Conservation (phyloP, 2,888 invertebrate genomes). For the Dyspetes luteomarginatus region DNA sequence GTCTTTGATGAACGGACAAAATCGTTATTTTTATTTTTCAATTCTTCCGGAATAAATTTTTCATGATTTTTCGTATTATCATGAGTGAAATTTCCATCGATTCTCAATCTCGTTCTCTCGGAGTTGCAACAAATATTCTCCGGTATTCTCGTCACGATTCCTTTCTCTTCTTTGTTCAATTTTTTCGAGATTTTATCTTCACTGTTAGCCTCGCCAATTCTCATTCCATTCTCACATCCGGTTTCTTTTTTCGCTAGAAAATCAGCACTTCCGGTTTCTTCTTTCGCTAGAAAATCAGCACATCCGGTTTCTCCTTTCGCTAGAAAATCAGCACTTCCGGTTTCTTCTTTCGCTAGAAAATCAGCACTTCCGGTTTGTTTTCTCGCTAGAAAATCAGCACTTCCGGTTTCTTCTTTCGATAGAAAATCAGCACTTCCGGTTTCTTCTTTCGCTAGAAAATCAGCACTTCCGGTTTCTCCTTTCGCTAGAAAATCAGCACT, state of each 20-base stretch:
- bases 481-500: not conserved
- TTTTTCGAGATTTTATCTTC: not conserved
- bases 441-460: not conserved
- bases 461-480: not conserved
- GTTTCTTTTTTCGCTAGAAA: not conserved
- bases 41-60: not conserved
- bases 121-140: not conserved
- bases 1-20: conserved; percentile 56
- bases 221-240: not conserved
- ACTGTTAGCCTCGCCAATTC: not conserved
- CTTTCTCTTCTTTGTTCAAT: not conserved
- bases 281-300: not conserved
- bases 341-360: not conserved
- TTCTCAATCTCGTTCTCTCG: not conserved
- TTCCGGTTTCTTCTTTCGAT: no score
- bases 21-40: conserved; percentile 52
- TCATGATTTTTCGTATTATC: not conserved
- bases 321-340: not conserved
- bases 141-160: not conserved
- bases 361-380: not conserved
- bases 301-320: not conserved
- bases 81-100: not conserved
- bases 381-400: no score
- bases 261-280: not conserved
- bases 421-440: not conserved